phyloP scores from a whole-genome alignment of 2,888 invertebrate genomes.

The Andrena haemorrhoa region DNA sequence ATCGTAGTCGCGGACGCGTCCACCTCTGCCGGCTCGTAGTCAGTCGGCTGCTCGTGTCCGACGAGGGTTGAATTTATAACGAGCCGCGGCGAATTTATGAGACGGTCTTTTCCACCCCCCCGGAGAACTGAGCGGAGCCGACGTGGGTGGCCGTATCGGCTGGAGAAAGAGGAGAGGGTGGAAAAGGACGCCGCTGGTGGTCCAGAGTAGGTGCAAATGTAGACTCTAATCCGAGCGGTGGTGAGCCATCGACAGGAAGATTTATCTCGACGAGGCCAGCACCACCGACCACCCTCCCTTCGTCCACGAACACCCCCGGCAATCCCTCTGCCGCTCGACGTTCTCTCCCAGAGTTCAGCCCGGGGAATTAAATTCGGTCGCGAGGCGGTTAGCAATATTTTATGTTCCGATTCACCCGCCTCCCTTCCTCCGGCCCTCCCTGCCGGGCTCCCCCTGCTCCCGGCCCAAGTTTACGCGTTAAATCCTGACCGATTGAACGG shows the following conservation, averaged over 20 bases:
- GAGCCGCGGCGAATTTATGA: constrained; percentile 79
- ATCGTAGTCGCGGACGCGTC: constrained; percentile 34
- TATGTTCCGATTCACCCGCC: constrained; percentile 62
- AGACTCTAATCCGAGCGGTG: constrained; percentile 82
- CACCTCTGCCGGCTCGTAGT: constrained; percentile 32
- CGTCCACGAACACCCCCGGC: constrained; percentile 52
- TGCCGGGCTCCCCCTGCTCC: constrained; percentile 15
- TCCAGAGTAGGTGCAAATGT: constrained; percentile 81
- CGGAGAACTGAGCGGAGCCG: constrained; percentile 45
- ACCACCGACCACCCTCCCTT: constrained; percentile 46
- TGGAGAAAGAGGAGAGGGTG: constrained; percentile 20
- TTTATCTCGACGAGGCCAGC: constrained; percentile 80
- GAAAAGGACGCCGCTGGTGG: constrained; percentile 35
- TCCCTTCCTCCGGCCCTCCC: constrained; percentile 1
- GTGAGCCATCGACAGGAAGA: constrained; percentile 83
- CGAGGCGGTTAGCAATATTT: constrained; percentile 73
- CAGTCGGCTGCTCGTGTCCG: constrained; percentile 59
- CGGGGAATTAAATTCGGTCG: constrained; percentile 75
- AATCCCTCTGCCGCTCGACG: constrained; percentile 63
- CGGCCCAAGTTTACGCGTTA: constrained; percentile 58
- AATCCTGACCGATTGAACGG: constrained; percentile 55
- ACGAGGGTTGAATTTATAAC: constrained; percentile 81
- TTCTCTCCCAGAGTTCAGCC: constrained; percentile 60
- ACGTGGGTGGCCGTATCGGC: constrained; percentile 27
- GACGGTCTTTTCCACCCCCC: constrained; percentile 66